Conservation (phyloP, 1,140 invertebrate genomes). For the Leptoteleia sp. region DNA sequence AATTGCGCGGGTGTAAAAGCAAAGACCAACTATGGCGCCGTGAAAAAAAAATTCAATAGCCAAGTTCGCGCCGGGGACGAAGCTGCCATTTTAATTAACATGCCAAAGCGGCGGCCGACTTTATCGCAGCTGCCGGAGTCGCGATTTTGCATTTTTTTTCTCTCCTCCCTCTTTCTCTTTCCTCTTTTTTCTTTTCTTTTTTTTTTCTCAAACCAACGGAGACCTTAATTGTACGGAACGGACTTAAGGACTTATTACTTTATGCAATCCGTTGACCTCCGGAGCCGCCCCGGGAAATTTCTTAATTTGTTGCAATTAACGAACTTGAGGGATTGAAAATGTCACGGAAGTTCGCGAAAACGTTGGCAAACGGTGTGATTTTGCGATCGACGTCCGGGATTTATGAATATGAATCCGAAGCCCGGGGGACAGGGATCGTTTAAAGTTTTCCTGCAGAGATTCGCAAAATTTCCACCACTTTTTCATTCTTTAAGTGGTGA, state of each 20-base stretch:
- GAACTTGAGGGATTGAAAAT: constrained; percentile 37
- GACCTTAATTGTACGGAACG: constrained; percentile 41
- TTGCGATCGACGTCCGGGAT: constrained; percentile 29
- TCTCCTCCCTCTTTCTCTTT: neutral
- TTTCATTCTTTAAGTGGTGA: no score
- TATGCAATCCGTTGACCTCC: constrained; percentile 22
- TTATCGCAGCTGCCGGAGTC: constrained; percentile 21
- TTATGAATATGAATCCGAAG: constrained; percentile 53
- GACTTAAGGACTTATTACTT: constrained; percentile 51
- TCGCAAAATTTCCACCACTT: no score
- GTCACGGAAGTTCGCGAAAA: constrained; percentile 36
- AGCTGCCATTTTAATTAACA: constrained; percentile 39
- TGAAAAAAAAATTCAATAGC: constrained; percentile 19
- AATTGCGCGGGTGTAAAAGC: neutral
- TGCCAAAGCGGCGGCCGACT: constrained; percentile 14
- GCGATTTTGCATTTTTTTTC: constrained; percentile 25
- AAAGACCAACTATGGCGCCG: neutral
- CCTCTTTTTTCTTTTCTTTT: constrained; percentile 3
- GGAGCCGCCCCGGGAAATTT: constrained; percentile 29
- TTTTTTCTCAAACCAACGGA: constrained; percentile 1
- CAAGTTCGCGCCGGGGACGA: constrained; percentile 4
- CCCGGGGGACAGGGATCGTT: no score
- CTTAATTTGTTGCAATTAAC: constrained; percentile 57
- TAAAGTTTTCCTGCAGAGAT: no score
- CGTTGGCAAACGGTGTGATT: constrained; percentile 15